Evolutionary conservation across 2,888 invertebrate species (phyloP).

Genomic region (Melipona bicolor): DNA sequence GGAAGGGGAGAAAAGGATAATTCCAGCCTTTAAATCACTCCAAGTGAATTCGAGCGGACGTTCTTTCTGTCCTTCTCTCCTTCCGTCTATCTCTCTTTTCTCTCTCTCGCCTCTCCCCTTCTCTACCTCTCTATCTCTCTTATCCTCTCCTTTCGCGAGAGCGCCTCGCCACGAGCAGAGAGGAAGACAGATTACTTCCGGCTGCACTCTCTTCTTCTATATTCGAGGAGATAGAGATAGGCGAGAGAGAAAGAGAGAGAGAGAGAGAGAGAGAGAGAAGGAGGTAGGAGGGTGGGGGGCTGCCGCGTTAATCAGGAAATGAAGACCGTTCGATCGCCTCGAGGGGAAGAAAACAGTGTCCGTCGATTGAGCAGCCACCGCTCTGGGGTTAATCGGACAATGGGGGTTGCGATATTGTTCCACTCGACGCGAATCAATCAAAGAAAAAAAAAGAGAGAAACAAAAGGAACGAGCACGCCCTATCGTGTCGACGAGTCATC

Average conservation of each 20-base stretch:
- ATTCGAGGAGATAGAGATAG: not conserved
- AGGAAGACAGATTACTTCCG: slow-evolving; percentile 75
- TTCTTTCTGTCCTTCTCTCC: slow-evolving; percentile 39
- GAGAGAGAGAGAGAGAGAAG: not conserved
- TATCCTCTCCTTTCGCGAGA: slow-evolving; percentile 55
- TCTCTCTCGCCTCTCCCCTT: no score
- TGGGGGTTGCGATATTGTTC: slow-evolving; percentile 47
- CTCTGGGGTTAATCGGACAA: slow-evolving; percentile 60
- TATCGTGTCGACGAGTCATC: not conserved
- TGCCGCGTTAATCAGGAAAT: slow-evolving; percentile 70
- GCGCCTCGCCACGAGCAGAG: slow-evolving; percentile 50
- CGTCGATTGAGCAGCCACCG: slow-evolving; percentile 54
- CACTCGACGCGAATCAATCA: not conserved
- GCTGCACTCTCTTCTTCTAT: slow-evolving; percentile 48
- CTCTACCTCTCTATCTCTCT: slow-evolving; percentile 1
- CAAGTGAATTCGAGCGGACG: slow-evolving; percentile 70
- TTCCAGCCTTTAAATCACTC: slow-evolving; percentile 71
- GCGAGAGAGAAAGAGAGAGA: not conserved
- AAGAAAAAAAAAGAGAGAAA: not conserved
- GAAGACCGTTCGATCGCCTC: slow-evolving; percentile 70
- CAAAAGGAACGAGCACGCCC: slow-evolving; percentile 15
- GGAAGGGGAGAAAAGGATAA: slow-evolving; percentile 60
- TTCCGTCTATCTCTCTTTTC: slow-evolving; percentile 9
- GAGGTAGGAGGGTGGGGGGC: slow-evolving; percentile 4
- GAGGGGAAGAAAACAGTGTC: slow-evolving; percentile 55